These are phyloP conservation scores for Motacilla alba DNA, from an alignment of 2,113 vertebrate species.

Conservation along the genomic window DNA sequence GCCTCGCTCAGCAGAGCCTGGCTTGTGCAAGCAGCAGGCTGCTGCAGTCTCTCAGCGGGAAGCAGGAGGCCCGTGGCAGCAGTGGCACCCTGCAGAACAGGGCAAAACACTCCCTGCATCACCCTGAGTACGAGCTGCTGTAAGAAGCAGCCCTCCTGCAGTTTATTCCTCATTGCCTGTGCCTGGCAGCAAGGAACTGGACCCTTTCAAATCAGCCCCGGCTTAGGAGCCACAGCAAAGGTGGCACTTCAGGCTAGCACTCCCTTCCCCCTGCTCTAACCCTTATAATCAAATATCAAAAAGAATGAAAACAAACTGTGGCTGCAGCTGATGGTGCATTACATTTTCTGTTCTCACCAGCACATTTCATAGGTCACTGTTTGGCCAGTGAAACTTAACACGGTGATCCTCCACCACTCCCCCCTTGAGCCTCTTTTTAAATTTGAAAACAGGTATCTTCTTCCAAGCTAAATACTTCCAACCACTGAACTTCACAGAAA, in stretches of 20 bases:
- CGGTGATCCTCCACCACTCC: background rate
- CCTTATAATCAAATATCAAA: slow-evolving; percentile 38
- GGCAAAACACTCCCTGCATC: background rate
- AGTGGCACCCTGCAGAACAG: background rate
- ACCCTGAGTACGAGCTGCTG: background rate
- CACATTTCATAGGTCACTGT: slow-evolving; percentile 61
- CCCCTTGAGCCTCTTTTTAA: background rate
- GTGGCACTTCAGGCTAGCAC: background rate
- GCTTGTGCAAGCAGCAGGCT: background rate
- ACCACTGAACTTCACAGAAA: slow-evolving; percentile 43
- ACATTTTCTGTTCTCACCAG: slow-evolving; percentile 60
- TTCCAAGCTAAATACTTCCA: slow-evolving; percentile 67
- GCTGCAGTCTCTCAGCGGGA: background rate
- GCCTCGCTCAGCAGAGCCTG: background rate
- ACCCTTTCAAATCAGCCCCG: background rate
- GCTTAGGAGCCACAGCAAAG: background rate
- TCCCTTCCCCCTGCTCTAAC: slow-evolving; percentile 18
- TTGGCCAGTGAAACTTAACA: slow-evolving; percentile 61
- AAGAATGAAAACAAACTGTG: slow-evolving; percentile 15
- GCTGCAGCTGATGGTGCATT: background rate
- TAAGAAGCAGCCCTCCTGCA: background rate
- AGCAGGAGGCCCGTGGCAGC: background rate
- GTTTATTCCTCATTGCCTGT: background rate
- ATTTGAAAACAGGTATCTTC: slow-evolving; percentile 61
- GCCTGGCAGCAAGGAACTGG: background rate